phyloP scores from a whole-genome alignment of 2,113 vertebrate species.

The Pongo pygmaeus region DNA sequence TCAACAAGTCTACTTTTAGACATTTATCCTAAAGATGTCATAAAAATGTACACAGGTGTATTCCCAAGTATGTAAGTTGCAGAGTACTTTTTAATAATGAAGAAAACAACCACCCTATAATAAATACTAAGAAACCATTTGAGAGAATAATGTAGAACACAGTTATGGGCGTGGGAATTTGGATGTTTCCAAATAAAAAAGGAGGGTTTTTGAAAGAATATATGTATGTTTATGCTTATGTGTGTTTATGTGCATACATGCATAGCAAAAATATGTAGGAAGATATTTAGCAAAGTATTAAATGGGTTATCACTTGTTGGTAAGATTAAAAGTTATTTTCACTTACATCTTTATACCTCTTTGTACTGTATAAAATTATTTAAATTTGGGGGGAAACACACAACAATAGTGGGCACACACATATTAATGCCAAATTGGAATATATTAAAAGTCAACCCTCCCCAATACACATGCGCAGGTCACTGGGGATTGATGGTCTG shows the following conservation, averaged over 20 bases:
- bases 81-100: not conserved
- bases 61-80: not conserved
- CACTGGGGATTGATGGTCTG: not conserved
- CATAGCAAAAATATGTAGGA: not conserved
- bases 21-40: slow-evolving; percentile 27
- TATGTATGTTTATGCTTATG: not conserved
- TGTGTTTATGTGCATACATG: not conserved
- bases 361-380: not conserved
- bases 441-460: not conserved
- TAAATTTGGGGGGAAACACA: not conserved
- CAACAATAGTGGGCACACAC: not conserved
- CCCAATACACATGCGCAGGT: no score
- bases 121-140: not conserved
- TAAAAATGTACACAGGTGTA: not conserved
- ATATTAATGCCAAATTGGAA: not conserved
- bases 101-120: not conserved
- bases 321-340: slow-evolving; percentile 9
- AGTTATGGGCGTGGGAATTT: not conserved
- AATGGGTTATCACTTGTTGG: not conserved
- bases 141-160: not conserved
- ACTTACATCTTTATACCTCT: not conserved
- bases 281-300: not conserved
- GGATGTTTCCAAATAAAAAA: slow-evolving; percentile 1
- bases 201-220: not conserved
- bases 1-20: not conserved